phyloP scores from a whole-genome alignment of 2,888 invertebrate genomes.

The Stenolophus ochropezus region DNA sequence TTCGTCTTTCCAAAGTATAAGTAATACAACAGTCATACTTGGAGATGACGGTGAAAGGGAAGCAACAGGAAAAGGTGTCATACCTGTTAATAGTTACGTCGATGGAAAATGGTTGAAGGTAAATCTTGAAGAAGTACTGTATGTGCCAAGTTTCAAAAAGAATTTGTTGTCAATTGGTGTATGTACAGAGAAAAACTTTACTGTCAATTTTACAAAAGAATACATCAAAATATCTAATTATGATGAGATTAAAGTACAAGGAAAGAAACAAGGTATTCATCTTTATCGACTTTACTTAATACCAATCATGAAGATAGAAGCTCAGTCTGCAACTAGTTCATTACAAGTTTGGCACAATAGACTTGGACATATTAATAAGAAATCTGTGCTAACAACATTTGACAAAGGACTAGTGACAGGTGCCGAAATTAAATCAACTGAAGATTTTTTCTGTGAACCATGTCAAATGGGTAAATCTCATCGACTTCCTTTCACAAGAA shows the following conservation, averaged over 20 bases:
- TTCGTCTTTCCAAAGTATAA: too few species aligned
- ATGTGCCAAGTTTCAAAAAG: constrained; percentile 61
- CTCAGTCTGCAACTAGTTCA: neutral
- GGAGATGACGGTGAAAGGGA: too few species aligned
- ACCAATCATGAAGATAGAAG: neutral
- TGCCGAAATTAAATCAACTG: constrained; percentile 38
- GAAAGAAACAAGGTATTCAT: neutral
- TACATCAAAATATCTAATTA: neutral
- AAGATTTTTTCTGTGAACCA: constrained; percentile 60
- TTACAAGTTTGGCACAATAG: constrained; percentile 59
- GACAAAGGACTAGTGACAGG: constrained; percentile 58
- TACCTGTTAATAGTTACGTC: too few species aligned
- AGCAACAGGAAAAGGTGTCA: too few species aligned
- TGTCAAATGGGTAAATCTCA: too few species aligned
- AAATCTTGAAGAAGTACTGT: constrained; percentile 27
- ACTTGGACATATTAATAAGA: constrained; percentile 61
- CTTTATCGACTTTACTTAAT: neutral
- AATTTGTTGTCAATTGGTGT: constrained; percentile 42
- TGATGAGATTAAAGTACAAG: neutral
- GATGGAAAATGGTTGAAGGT: neutral
- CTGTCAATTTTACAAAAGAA: neutral
- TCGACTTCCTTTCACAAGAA: too few species aligned
- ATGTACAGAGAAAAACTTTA: too few species aligned
- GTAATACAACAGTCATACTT: too few species aligned
- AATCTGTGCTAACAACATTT: constrained; percentile 57